phyloP scores from a whole-genome alignment of 2,113 vertebrate genomes.

The Zosterops lateralis region DNA sequence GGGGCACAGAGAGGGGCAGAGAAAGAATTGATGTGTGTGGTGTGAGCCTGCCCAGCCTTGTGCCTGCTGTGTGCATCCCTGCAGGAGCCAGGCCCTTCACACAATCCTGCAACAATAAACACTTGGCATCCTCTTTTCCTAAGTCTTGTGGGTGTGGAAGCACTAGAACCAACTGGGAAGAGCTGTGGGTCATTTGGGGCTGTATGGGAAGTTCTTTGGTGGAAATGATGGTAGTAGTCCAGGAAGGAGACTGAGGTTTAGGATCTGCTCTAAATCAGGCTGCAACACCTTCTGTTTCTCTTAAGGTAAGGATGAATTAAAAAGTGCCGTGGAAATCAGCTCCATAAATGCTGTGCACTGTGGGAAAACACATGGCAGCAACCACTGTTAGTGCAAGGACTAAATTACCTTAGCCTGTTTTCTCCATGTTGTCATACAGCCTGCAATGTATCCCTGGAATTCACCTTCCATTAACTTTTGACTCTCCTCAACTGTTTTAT shows the following conservation, averaged over 20 bases:
- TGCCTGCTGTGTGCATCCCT: neutral
- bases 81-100: neutral
- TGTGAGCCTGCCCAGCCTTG: neutral
- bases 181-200: neutral
- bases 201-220: neutral
- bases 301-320: neutral
- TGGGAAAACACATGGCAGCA: neutral
- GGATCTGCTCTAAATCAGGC: neutral
- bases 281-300: neutral
- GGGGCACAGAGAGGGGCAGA: neutral
- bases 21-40: neutral
- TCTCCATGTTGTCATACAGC: neutral
- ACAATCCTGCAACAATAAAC: neutral
- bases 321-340: neutral
- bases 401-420: neutral
- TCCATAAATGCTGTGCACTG: neutral
- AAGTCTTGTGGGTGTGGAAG: neutral
- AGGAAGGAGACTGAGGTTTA: neutral
- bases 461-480: slow-evolving; percentile 10
- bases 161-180: neutral
- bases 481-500: slow-evolving; percentile 1
- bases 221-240: neutral
- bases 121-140: neutral
- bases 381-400: neutral
- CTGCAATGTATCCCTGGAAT: neutral